Evolutionary conservation across 2,888 invertebrate species (phyloP), one percentile per base, ranked within the genome.

Genomic region (Myopa tessellatipennis): DNA sequence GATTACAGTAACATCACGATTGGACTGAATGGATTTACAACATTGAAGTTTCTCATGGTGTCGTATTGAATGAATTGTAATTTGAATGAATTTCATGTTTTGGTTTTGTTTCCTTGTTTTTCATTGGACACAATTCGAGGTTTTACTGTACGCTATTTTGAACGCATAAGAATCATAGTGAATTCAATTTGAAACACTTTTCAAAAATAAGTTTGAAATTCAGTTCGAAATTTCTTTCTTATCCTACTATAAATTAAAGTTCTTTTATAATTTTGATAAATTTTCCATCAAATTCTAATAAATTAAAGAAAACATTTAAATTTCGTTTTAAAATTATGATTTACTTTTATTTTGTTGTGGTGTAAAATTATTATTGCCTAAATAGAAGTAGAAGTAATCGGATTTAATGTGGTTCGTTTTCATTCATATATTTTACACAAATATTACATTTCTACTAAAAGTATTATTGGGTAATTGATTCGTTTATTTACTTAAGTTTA

Each of bases 401-500:
- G 45, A 40, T 26, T 74, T 74, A 77, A 75, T 79, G 36, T 79
- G 70, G 70, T 78, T 79, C 77, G 79, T 70, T 81, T 80, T 78
- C 79, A 77, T 76, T 79, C 75, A 79, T 81, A 80, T 77, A 79
- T 80, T 70, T 79, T 80, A 79, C 77, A 80, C 80, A 79, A 76
- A 79, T 78, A 79, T 80, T 79, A 81, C 77, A 78, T 80, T 78
- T 77, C 74, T 79, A 79, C 78, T 79, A 79, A 76, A 75, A 76
- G 74, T 79, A 76, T 79, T 80, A 79, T 77, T 76, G 78, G 77
- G 65, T 77, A 40, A 74, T 71, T 83, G 80, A 79, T 82, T 84
- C 78, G 74, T 84, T 81, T 80, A 80, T 85, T 85, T 82, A 83
- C 85, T 85, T 85, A 85, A 84, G 65, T 79, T 80, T 80, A 81